A percentile compares a stretch with the other conserved stretches of the same genome.
These are phyloP conservation scores for Junco hyemalis DNA, from an alignment of 2,113 vertebrate genomes.

Conservation along the genomic window DNA sequence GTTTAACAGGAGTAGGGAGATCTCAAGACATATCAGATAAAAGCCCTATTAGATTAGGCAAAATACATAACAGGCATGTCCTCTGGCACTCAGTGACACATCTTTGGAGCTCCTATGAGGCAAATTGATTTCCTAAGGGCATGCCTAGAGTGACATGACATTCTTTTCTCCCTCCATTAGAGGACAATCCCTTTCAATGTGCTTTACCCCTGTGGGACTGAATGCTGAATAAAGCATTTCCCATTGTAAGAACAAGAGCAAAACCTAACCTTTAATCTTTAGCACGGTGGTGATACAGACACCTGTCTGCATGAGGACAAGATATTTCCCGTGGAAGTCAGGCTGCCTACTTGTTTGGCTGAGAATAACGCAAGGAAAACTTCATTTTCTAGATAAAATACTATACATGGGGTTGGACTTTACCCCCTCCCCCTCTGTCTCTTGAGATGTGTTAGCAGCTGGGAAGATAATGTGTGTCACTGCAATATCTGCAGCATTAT, in stretches of 20 bases:
- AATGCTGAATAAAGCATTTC: not conserved
- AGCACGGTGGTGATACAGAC: not conserved
- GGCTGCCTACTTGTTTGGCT: not conserved
- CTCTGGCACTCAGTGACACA: not conserved
- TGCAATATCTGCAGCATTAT: slow-evolving; percentile 22
- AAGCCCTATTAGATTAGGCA: not conserved
- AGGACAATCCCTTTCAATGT: not conserved
- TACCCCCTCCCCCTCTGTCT: not conserved
- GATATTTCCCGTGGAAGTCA: not conserved
- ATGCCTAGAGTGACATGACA: not conserved
- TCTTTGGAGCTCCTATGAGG: not conserved
- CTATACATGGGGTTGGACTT: not conserved
- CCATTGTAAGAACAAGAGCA: not conserved
- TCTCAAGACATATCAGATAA: not conserved
- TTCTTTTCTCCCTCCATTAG: not conserved
- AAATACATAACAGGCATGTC: not conserved
- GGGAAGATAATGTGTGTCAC: slow-evolving; percentile 41
- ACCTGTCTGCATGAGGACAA: not conserved
- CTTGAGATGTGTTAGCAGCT: slow-evolving; percentile 10
- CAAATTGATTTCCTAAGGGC: slow-evolving; percentile 19
- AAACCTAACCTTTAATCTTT: not conserved
- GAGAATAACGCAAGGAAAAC: not conserved
- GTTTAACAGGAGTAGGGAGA: not conserved
- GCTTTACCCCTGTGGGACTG: not conserved
- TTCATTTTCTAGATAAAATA: not conserved